Conservation (phyloP, 2,113 vertebrate species). For the Nothoprocta perdicaria region DNA sequence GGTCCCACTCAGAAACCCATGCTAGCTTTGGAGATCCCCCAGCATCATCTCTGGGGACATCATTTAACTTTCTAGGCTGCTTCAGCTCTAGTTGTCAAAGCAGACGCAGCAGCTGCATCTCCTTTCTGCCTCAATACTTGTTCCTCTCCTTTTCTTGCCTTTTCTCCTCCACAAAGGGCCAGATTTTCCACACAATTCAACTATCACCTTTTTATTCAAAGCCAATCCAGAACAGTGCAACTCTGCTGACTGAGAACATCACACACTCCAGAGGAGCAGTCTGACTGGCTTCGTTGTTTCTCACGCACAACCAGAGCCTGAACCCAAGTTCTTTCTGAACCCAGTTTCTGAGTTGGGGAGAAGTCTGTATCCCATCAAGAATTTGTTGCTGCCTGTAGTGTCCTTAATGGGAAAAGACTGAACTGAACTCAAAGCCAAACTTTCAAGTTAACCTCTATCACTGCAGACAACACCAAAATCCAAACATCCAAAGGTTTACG, state of each 20-base stretch:
- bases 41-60: neutral
- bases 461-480: neutral
- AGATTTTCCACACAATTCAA: neutral
- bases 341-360: neutral
- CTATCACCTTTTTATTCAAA: conserved; percentile 1
- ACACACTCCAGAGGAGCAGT: neutral
- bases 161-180: neutral
- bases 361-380: neutral
- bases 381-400: neutral
- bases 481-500: neutral
- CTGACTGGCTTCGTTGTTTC: neutral
- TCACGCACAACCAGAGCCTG: neutral
- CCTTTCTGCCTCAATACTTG: neutral
- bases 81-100: neutral
- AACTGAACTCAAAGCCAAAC: neutral
- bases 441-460: neutral
- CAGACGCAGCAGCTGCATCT: neutral
- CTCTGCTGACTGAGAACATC: neutral
- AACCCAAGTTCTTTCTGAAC: neutral
- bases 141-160: neutral
- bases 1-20: neutral
- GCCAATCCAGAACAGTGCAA: neutral
- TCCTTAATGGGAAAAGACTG: neutral
- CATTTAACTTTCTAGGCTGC: neutral
- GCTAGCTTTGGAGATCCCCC: neutral